phyloP scores from a whole-genome alignment of 1,140 invertebrate species.

The Anthonomus grandis region DNA sequence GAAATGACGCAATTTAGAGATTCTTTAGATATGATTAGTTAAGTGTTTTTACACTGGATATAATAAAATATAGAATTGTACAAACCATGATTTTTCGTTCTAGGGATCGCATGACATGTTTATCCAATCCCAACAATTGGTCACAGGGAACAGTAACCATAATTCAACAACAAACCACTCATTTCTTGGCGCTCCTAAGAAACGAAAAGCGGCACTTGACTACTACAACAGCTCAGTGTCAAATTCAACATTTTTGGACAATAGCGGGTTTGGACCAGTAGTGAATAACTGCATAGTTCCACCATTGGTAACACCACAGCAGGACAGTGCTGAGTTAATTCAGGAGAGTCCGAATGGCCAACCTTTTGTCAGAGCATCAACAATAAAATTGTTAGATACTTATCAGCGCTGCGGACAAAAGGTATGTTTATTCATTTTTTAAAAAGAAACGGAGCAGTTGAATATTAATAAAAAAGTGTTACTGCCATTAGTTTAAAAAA shows the following conservation, averaged over 20 bases:
- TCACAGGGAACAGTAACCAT: constrained; percentile 52
- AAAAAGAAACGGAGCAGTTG: too few species aligned
- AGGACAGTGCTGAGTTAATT: constrained; percentile 39
- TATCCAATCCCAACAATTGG: constrained; percentile 64
- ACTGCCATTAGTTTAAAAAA: too few species aligned
- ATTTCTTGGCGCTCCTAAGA: constrained; percentile 14
- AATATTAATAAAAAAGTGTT: too few species aligned
- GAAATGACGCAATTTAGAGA: too few species aligned
- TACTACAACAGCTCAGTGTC: constrained; percentile 10
- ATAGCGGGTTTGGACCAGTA: constrained; percentile 1
- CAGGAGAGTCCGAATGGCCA: constrained; percentile 54
- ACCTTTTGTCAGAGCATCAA: constrained; percentile 65
- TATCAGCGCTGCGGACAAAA: constrained; percentile 69
- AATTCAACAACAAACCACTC: not conserved
- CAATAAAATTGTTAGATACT: constrained; percentile 69
- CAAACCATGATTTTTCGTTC: too few species aligned
- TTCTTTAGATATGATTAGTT: too few species aligned
- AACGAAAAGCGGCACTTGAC: constrained; percentile 9
- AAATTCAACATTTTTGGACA: constrained; percentile 15
- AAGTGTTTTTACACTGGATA: too few species aligned
- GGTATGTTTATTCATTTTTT: too few species aligned
- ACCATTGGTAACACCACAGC: not conserved
- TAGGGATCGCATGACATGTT: constrained; percentile 72
- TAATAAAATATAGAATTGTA: too few species aligned
- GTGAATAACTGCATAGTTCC: not conserved